Conservation (phyloP, 2,888 invertebrate species). For the Drosophila infuscata region DNA sequence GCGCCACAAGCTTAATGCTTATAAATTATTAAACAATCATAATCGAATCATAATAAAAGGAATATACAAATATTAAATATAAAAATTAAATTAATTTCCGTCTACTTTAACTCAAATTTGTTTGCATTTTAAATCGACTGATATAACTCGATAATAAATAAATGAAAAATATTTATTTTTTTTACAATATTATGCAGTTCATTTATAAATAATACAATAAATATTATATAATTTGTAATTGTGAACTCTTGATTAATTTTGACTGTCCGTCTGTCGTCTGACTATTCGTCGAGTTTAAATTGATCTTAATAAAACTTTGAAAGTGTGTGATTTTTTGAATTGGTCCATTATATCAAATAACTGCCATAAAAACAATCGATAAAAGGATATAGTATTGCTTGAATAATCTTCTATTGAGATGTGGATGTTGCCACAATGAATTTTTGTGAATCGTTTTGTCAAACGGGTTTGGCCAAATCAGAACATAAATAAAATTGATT, state of each 20-base stretch:
- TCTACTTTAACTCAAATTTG: neutral
- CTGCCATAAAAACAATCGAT: neutral
- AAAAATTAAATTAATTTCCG: neutral
- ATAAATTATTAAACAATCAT: neutral
- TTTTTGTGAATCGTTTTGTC: neutral
- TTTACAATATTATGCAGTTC: neutral
- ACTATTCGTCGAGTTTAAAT: neutral
- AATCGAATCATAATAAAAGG: neutral
- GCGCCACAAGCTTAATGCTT: no score
- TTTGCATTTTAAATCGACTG: rapidly evolving
- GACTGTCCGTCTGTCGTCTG: neutral
- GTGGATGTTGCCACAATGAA: neutral
- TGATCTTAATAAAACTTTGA: neutral
- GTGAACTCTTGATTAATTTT: neutral
- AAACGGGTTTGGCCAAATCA: neutral
- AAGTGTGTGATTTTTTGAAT: neutral
- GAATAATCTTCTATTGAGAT: neutral
- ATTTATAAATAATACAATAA: neutral
- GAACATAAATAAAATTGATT: neutral
- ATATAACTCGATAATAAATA: neutral
- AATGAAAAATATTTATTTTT: neutral
- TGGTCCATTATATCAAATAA: no score
- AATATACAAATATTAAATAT: neutral
- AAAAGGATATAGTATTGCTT: neutral
- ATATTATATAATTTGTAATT: neutral